Evolutionary conservation across 2,113 vertebrate genomes (phyloP).

Genomic region (Deroptyus accipitrinus): DNA sequence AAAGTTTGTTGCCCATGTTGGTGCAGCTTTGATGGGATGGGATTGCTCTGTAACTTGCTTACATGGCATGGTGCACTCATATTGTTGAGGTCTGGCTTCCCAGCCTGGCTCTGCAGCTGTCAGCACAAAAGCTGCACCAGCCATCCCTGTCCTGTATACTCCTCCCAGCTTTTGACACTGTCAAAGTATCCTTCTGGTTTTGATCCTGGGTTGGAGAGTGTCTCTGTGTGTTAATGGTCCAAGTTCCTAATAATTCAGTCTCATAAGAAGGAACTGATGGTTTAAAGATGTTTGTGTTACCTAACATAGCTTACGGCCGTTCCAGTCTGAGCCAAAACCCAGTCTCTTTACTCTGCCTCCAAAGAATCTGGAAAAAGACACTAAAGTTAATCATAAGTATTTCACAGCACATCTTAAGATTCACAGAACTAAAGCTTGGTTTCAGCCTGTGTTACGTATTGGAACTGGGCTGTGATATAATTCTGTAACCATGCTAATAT

Average conservation of each 20-base stretch:
- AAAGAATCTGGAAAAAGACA: not conserved
- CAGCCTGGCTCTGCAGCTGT: not conserved
- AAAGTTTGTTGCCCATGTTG: not conserved
- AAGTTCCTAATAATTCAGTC: not conserved
- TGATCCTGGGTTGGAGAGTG: not conserved
- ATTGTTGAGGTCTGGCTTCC: not conserved
- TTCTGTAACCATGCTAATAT: not conserved
- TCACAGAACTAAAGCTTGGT: not conserved
- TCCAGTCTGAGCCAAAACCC: not conserved
- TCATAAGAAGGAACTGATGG: not conserved
- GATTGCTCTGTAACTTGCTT: not conserved
- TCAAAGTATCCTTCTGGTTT: not conserved
- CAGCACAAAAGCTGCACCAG: not conserved
- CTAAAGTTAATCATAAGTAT: not conserved
- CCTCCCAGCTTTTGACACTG: not conserved
- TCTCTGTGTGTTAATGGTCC: not conserved
- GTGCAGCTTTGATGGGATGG: not conserved
- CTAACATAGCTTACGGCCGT: fast-evolving
- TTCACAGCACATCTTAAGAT: not conserved
- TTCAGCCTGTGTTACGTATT: not conserved
- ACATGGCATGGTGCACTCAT: not conserved
- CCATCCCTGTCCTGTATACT: not conserved
- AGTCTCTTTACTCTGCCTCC: not conserved
- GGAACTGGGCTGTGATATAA: not conserved
- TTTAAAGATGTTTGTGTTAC: not conserved